These are phyloP conservation scores for Podarcis muralis DNA, from an alignment of 2,113 vertebrate species.

Conservation along the genomic window DNA sequence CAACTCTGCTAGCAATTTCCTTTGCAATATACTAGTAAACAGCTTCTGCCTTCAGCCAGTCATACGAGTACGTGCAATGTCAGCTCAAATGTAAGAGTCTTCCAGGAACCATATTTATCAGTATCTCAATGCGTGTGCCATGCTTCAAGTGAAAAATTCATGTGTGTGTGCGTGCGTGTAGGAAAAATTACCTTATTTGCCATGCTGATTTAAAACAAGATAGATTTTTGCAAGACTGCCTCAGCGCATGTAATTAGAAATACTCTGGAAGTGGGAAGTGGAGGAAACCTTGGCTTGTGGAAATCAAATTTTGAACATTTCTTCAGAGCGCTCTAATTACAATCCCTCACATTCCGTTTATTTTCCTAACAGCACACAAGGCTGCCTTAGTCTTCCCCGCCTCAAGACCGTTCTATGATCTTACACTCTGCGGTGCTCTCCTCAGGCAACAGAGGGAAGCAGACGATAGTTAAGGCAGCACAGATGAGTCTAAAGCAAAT, in stretches of 20 bases:
- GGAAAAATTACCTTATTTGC: background rate
- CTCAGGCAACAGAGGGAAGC: fast-evolving
- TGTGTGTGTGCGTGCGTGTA: background rate
- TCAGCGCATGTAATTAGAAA: background rate
- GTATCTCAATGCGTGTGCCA: background rate
- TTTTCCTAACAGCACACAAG: background rate
- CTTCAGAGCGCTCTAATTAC: slow-evolving; percentile 17
- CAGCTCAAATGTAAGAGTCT: background rate
- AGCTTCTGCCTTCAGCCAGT: background rate
- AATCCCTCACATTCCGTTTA: background rate
- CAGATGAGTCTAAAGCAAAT: background rate
- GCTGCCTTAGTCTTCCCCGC: background rate
- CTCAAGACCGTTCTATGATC: background rate
- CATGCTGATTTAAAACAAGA: background rate
- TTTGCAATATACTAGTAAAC: background rate
- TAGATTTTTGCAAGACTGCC: slow-evolving; percentile 7
- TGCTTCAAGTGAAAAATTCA: background rate
- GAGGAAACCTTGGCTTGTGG: slow-evolving; percentile 6
- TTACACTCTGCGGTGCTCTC: background rate
- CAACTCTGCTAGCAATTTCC: background rate
- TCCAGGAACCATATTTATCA: background rate
- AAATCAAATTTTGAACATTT: slow-evolving; percentile 2
- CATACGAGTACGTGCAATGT: background rate
- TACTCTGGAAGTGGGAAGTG: background rate
- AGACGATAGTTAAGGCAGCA: background rate